A percentile compares a stretch with the other conserved stretches of the same genome.
Conservation (phyloP, 2,888 invertebrate species). For the Andrena chrysosceles region DNA sequence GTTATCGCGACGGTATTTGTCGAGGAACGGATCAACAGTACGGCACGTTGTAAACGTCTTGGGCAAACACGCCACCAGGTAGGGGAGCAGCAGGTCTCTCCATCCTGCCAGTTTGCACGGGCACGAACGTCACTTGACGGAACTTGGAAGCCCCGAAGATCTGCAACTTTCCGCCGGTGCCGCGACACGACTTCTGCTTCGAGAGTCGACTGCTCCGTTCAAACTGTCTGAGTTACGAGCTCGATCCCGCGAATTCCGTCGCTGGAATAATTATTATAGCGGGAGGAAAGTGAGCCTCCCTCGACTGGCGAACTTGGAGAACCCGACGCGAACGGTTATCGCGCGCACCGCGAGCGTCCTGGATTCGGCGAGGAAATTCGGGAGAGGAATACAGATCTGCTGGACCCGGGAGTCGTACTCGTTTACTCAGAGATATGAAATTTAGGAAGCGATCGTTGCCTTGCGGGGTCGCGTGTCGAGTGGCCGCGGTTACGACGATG, state of each 20-base stretch:
- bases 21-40: slow-evolving; percentile 71
- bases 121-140: slow-evolving; percentile 64
- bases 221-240: slow-evolving; percentile 66
- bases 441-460: too few relatives aligned
- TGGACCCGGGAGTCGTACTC: too few relatives aligned
- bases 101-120: slow-evolving; percentile 47
- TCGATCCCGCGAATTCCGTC: slow-evolving; percentile 56
- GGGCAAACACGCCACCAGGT: slow-evolving; percentile 67
- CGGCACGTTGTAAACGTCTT: slow-evolving; percentile 70
- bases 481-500: too few relatives aligned
- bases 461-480: too few relatives aligned
- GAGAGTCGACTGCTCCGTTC: slow-evolving; percentile 57
- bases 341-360: slow-evolving; percentile 10
- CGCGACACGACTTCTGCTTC: slow-evolving; percentile 60
- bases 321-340: slow-evolving; percentile 6
- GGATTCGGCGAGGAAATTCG: background rate
- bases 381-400: too few relatives aligned
- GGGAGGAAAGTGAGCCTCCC: slow-evolving; percentile 10
- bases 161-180: slow-evolving; percentile 68
- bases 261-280: slow-evolving; percentile 57
- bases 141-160: slow-evolving; percentile 70
- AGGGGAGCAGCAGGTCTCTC: slow-evolving; percentile 40
- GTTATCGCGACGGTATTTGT: slow-evolving; percentile 71
- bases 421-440: too few relatives aligned
- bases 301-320: slow-evolving; percentile 9